Evolutionary conservation across 2,113 vertebrate species (phyloP).

Genomic region (Mastomys coucha): DNA sequence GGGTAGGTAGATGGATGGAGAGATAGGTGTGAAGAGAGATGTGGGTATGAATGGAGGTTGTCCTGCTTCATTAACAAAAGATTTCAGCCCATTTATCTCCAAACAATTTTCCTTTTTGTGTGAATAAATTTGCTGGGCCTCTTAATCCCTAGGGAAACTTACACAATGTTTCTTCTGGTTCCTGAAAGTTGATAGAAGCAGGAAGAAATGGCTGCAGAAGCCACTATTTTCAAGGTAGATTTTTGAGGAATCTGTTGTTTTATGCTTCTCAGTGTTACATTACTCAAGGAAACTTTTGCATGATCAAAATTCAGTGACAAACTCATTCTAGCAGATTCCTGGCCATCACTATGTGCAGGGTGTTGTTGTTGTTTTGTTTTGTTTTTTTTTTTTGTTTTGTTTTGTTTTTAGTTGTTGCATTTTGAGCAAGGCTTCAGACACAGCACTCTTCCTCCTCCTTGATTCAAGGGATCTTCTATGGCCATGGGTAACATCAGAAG

Average conservation of each 20-base stretch:
- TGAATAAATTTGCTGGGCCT: neutral
- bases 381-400: neutral
- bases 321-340: neutral
- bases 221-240: neutral
- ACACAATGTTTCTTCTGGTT: neutral
- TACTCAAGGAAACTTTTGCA: neutral
- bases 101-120: neutral
- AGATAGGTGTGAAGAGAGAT: neutral
- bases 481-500: neutral
- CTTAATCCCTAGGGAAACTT: neutral
- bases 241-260: conserved; percentile 6
- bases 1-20: neutral
- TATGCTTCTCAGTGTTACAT: neutral
- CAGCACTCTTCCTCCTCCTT: neutral
- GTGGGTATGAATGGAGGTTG: too few species aligned
- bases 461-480: neutral
- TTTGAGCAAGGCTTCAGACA: conserved; percentile 40
- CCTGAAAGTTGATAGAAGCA: neutral
- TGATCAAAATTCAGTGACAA: conserved; percentile 18
- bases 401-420: neutral
- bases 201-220: conserved; percentile 2
- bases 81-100: conserved; percentile 1
- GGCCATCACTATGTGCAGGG: neutral
- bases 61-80: neutral
- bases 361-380: neutral